Evolutionary conservation across 2,888 invertebrate genomes (phyloP).

Genomic region (Eristalis pertinax): DNA sequence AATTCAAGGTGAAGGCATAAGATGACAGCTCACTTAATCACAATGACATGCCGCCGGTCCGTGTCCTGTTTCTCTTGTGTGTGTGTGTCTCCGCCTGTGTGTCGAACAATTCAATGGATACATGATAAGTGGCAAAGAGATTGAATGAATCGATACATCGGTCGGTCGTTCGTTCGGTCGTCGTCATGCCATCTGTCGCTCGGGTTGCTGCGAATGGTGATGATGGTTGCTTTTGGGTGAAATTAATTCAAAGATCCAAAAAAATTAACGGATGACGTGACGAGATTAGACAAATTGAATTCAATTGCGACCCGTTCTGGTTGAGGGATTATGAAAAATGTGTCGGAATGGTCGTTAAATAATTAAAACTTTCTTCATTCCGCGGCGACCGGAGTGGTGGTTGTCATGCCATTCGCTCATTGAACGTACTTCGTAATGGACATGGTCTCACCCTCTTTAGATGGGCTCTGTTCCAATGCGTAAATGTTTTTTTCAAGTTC

Average conservation of each 20-base stretch:
- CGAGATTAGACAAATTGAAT: constrained; percentile 61
- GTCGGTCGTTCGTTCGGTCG: no score
- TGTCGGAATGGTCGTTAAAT: constrained; percentile 45
- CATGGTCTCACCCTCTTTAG: background rate
- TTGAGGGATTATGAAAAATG: constrained; percentile 55
- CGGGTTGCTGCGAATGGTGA: background rate
- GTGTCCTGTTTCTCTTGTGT: background rate
- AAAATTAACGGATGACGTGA: constrained; percentile 53
- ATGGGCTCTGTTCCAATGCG: constrained; percentile 24
- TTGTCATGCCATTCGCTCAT: background rate
- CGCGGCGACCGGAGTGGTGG: no score
- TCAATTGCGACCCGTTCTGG: constrained; percentile 41
- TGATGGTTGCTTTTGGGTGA: background rate
- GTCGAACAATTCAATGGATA: constrained; percentile 27
- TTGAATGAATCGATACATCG: background rate
- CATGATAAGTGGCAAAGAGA: constrained; percentile 32
- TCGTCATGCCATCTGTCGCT: constrained; percentile 25
- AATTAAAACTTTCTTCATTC: constrained; percentile 36
- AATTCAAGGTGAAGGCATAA: constrained; percentile 14
- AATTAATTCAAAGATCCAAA: constrained; percentile 14
- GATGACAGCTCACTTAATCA: constrained; percentile 8
- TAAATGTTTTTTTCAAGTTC: constrained; percentile 25
- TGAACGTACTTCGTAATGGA: constrained; percentile 23
- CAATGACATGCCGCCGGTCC: constrained; percentile 23
- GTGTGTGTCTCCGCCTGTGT: background rate